Conservation (phyloP, 1,140 invertebrate species). For the Drosophila subpulchrella region DNA sequence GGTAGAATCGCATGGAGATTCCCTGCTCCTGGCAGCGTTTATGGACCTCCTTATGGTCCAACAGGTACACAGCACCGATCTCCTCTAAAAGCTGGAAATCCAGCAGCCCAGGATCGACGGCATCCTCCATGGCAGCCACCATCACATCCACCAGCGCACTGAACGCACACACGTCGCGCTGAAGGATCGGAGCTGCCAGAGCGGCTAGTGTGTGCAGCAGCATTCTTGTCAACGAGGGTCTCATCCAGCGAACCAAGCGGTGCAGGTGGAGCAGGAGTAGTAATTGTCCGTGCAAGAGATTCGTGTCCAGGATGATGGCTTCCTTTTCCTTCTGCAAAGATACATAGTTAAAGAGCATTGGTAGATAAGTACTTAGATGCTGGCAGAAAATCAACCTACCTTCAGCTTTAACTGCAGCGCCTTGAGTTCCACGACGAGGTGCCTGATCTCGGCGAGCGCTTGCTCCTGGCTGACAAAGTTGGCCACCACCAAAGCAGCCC, state of each 20-base stretch:
- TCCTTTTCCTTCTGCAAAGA: not conserved
- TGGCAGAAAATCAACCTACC: slow-evolving; percentile 77
- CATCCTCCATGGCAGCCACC: slow-evolving; percentile 34
- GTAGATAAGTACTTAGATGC: too few species aligned
- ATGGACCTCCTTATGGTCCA: slow-evolving; percentile 30
- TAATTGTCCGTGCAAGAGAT: slow-evolving; percentile 38
- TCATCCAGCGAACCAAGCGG: slow-evolving; percentile 26
- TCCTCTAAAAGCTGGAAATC: not conserved
- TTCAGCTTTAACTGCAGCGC: slow-evolving; percentile 4
- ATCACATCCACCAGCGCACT: slow-evolving; percentile 40
- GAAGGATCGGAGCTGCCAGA: not conserved
- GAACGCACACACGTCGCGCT: slow-evolving; percentile 85
- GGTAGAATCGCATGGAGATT: slow-evolving; percentile 28
- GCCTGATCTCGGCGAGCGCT: slow-evolving; percentile 12
- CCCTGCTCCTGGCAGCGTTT: slow-evolving; percentile 20
- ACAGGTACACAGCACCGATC: not conserved
- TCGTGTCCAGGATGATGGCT: not conserved
- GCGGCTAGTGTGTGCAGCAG: slow-evolving; percentile 26
- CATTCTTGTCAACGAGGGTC: not conserved
- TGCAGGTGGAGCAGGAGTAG: slow-evolving; percentile 39
- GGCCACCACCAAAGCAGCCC: slow-evolving; percentile 46
- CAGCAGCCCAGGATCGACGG: not conserved
- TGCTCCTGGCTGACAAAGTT: slow-evolving; percentile 30
- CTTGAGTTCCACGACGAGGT: slow-evolving; percentile 13
- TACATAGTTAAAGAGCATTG: too few species aligned